phyloP scores from a whole-genome alignment of 2,888 invertebrate genomes.

The Ormyrus rosae region DNA sequence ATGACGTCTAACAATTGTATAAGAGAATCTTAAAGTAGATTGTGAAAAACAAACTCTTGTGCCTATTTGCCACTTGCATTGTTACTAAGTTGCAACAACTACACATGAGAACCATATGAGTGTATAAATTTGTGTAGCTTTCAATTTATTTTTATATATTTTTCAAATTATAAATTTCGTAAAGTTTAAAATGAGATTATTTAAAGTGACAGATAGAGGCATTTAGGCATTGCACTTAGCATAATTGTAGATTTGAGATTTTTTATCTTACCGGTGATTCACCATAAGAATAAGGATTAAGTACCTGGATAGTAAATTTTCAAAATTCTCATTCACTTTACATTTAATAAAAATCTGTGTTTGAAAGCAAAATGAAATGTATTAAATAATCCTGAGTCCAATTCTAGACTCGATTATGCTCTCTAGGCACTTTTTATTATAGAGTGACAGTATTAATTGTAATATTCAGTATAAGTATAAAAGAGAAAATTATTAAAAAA shows the following conservation, averaged over 20 bases:
- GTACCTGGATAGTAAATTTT: constrained; percentile 52
- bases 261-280: constrained; percentile 52
- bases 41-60: constrained; percentile 23
- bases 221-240: constrained; percentile 38
- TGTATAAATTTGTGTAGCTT: constrained; percentile 49
- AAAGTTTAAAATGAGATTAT: constrained; percentile 49
- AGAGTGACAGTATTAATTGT: constrained; percentile 69
- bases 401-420: constrained; percentile 54
- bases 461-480: constrained; percentile 64
- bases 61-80: constrained; percentile 38
- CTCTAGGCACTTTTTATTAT: constrained; percentile 44
- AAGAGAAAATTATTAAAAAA: constrained; percentile 59
- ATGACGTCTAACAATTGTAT: constrained; percentile 44
- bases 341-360: constrained; percentile 21
- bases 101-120: constrained; percentile 33
- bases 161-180: constrained; percentile 46
- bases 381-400: constrained; percentile 56
- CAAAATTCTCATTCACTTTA: constrained; percentile 40
- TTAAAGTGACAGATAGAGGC: constrained; percentile 25
- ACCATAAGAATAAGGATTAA: constrained; percentile 38
- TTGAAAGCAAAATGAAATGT: constrained; percentile 32
- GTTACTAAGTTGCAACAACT: constrained; percentile 17
- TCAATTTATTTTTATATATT: constrained; percentile 46
- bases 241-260: constrained; percentile 47
- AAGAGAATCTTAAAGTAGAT: constrained; percentile 36